Evolutionary conservation across 2,888 invertebrate species (phyloP).

Genomic region (Neoascia interrupta): DNA sequence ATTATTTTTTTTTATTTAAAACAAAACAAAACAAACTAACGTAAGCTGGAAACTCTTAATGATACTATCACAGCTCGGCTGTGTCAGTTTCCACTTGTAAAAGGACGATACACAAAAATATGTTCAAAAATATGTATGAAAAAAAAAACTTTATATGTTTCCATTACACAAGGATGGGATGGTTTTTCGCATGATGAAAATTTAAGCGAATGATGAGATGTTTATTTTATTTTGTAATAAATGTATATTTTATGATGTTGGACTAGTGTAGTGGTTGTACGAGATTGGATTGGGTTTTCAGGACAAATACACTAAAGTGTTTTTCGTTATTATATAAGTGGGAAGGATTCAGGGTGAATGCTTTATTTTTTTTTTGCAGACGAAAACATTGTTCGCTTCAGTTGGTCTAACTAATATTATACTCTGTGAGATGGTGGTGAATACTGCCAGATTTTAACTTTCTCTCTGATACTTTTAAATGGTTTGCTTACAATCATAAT

Average conservation of each 20-base stretch:
- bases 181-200: constrained; percentile 69
- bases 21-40: constrained; percentile 27
- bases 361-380: constrained; percentile 5
- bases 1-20: neutral
- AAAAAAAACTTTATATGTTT: constrained; percentile 40
- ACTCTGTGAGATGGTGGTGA: constrained; percentile 20
- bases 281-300: constrained; percentile 11
- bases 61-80: constrained; percentile 30
- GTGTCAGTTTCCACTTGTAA: constrained; percentile 31
- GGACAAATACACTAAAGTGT: constrained; percentile 36
- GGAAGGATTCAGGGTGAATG: constrained; percentile 32
- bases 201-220: constrained; percentile 64
- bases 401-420: constrained; percentile 27
- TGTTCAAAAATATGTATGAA: constrained; percentile 11
- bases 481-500: constrained; percentile 21
- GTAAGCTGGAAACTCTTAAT: constrained; percentile 48
- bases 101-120: constrained; percentile 60
- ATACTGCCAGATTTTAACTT: constrained; percentile 8
- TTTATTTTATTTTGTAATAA: constrained; percentile 31
- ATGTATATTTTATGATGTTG: constrained; percentile 47
- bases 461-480: too few species aligned
- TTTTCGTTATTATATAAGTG: too few species aligned
- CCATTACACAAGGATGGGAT: constrained; percentile 67
- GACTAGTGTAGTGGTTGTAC: too few species aligned
- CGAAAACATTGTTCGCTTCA: constrained; percentile 32